A percentile compares a stretch with the other conserved stretches of the same genome.
Evolutionary conservation across 2,113 vertebrate genomes (phyloP).

Genomic region (Sula dactylatra): DNA sequence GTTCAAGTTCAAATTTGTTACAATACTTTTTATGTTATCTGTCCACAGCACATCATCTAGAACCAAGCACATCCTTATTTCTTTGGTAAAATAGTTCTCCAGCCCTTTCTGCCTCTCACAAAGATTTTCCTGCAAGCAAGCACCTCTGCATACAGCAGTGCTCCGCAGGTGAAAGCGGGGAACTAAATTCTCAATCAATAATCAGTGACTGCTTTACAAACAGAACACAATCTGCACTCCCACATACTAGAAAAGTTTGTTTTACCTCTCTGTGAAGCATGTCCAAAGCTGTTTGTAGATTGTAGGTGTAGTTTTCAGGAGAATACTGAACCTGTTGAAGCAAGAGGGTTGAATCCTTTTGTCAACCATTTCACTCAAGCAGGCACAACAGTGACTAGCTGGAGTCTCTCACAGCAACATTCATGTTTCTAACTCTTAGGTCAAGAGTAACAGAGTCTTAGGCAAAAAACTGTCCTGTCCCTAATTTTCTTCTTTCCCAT

Average conservation of each 20-base stretch:
- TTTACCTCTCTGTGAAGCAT: conserved; percentile 76
- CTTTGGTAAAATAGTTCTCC: background rate
- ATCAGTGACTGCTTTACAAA: background rate
- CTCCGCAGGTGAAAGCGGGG: background rate
- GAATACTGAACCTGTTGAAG: conserved; percentile 51
- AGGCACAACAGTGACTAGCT: background rate
- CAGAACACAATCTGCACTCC: background rate
- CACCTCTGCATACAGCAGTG: background rate
- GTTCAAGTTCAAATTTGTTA: background rate
- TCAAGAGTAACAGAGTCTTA: background rate
- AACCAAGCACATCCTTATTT: background rate
- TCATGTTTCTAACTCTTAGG: background rate
- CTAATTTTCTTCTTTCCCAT: background rate
- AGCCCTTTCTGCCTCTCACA: background rate
- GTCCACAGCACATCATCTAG: background rate
- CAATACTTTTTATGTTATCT: background rate
- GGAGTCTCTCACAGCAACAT: background rate
- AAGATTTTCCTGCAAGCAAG: background rate
- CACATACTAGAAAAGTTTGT: background rate
- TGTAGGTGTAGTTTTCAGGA: conserved; percentile 65
- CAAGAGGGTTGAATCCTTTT: background rate
- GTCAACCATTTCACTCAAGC: background rate
- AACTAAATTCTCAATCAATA: background rate
- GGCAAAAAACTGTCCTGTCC: background rate
- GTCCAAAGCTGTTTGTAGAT: conserved; percentile 69